A percentile compares a stretch with the other conserved stretches of the same genome.
phyloP scores from a whole-genome alignment of 2,888 invertebrate genomes.

The Andrena hattorfiana region DNA sequence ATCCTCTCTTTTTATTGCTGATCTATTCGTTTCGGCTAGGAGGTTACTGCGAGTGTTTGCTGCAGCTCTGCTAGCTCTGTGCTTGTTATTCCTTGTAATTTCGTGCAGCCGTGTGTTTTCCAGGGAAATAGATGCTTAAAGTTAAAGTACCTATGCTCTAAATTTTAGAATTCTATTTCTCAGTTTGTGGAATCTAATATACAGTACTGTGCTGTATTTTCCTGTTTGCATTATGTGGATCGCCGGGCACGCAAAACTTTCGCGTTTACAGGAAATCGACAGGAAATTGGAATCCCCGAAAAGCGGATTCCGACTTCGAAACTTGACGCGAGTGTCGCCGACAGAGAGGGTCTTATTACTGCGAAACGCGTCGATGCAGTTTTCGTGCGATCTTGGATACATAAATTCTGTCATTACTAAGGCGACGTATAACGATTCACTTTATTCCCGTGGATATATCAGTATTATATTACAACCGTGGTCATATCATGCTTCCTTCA shows the following conservation, averaged over 20 bases:
- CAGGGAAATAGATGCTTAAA: too few species aligned
- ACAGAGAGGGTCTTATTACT: conserved; percentile 6
- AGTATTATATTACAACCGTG: background rate
- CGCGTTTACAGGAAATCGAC: conserved; percentile 29
- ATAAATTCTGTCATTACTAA: conserved; percentile 6
- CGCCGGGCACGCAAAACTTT: background rate
- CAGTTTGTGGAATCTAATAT: background rate
- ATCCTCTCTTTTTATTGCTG: too few species aligned
- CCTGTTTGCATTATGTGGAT: background rate
- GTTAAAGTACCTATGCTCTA: too few species aligned
- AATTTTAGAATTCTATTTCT: too few species aligned
- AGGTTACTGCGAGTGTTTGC: too few species aligned
- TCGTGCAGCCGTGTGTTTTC: too few species aligned
- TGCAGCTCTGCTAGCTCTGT: too few species aligned
- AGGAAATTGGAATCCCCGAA: conserved; percentile 28
- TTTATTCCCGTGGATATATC: conserved; percentile 31
- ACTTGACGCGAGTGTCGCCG: conserved; percentile 17
- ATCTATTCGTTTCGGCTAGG: too few species aligned
- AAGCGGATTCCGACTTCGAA: conserved; percentile 18
- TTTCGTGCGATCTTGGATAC: background rate
- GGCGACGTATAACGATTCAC: conserved; percentile 28
- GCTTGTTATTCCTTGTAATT: too few species aligned
- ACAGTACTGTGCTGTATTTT: background rate
- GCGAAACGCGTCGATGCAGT: conserved; percentile 18
- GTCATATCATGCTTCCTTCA: background rate